Conservation (phyloP, 2,113 vertebrate species). For the Lophotis ruficrista region DNA sequence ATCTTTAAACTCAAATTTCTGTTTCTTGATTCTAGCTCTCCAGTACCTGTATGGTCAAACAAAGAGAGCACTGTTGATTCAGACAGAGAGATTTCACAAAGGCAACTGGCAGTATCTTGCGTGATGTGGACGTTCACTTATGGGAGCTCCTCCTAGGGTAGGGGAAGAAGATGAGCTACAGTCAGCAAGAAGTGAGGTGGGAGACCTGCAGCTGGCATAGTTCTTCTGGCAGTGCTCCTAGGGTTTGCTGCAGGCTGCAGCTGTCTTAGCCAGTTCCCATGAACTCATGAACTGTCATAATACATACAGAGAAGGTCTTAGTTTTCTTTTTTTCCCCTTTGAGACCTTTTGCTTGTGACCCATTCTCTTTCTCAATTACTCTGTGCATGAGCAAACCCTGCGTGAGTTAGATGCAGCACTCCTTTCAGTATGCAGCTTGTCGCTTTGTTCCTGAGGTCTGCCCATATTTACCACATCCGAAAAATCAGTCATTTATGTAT, state of each 20-base stretch:
- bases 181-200: neutral
- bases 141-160: neutral
- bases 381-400: conserved; percentile 57
- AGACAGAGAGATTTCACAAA: neutral
- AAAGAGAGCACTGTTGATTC: neutral
- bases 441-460: conserved; percentile 15
- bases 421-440: conserved; percentile 8
- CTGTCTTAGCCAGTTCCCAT: conserved; percentile 62
- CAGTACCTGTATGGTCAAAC: neutral
- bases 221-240: conserved; percentile 19
- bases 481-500: neutral
- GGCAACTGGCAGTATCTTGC: neutral
- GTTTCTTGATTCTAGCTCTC: neutral
- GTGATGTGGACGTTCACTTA: neutral
- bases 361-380: conserved; percentile 54
- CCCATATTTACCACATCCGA: neutral
- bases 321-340: conserved; percentile 2
- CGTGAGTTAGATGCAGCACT: neutral
- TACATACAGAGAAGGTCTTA: conserved; percentile 47
- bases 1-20: neutral
- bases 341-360: conserved; percentile 30
- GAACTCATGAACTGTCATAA: conserved; percentile 64
- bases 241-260: conserved; percentile 31
- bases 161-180: neutral
- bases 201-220: conserved; percentile 42